phyloP scores from a whole-genome alignment of 2,888 invertebrate species.

The Mythimna ferrago region DNA sequence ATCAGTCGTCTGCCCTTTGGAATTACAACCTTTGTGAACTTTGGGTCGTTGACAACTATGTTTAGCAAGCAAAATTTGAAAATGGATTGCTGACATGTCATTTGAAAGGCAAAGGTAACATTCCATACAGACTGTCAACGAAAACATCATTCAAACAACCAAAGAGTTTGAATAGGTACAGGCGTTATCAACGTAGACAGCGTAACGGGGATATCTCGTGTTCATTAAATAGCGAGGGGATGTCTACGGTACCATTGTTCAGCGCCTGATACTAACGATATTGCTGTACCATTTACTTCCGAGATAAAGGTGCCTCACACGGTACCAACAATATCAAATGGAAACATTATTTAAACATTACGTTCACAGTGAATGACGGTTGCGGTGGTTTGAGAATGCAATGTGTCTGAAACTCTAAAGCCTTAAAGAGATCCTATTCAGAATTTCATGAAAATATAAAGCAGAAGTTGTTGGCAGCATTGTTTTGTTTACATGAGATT shows the following conservation, averaged over 20 bases:
- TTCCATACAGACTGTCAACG: conserved; percentile 41
- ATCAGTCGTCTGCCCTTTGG: conserved; percentile 20
- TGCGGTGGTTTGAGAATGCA: conserved; percentile 45
- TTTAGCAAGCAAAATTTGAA: conserved; percentile 31
- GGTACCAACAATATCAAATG: conserved; percentile 73
- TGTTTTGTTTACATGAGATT: conserved; percentile 50
- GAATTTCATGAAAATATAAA: conserved; percentile 57
- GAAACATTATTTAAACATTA: conserved; percentile 73
- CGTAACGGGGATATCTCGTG: conserved; percentile 71
- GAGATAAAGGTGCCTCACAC: conserved; percentile 80
- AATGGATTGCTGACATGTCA: conserved; percentile 33
- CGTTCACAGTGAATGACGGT: conserved; percentile 57
- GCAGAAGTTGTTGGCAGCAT: conserved; percentile 32
- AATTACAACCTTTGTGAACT: conserved; percentile 22
- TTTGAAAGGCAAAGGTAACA: conserved; percentile 45
- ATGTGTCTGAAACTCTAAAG: conserved; percentile 47
- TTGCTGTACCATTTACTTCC: conserved; percentile 78
- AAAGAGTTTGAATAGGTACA: conserved; percentile 55
- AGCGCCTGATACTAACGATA: conserved; percentile 79
- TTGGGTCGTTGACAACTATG: conserved; percentile 30
- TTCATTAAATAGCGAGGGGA: conserved; percentile 78
- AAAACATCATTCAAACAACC: conserved; percentile 51
- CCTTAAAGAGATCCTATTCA: conserved; percentile 51
- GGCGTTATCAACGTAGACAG: conserved; percentile 57
- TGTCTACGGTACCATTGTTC: conserved; percentile 78